A percentile compares a stretch with the other conserved stretches of the same genome.
phyloP scores from a whole-genome alignment of 2,888 invertebrate genomes.

The Acleris laterana region DNA sequence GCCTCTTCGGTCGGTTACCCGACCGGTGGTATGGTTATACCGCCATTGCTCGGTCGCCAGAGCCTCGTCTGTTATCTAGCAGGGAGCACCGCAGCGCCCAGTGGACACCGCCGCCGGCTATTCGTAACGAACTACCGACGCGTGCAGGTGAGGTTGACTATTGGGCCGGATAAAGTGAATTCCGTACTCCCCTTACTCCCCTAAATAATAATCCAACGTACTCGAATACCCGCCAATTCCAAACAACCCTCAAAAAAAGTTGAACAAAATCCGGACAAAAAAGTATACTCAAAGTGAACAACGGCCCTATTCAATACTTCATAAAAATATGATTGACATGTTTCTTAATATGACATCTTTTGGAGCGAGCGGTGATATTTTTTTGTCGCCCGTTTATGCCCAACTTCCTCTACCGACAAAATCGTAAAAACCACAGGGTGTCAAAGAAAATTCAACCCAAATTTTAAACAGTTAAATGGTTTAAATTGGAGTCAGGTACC shows the following conservation, averaged over 20 bases:
- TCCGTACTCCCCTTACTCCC: too few species aligned
- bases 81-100: too few species aligned
- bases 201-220: conserved; percentile 60
- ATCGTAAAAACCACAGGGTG: conserved; percentile 29
- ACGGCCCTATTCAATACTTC: conserved; percentile 72
- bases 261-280: conserved; percentile 65
- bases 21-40: too few species aligned
- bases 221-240: conserved; percentile 55
- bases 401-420: conserved; percentile 43
- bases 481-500: conserved; percentile 29
- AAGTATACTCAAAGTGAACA: conserved; percentile 80
- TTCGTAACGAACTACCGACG: too few species aligned
- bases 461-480: background rate
- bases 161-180: too few species aligned
- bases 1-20: too few species aligned
- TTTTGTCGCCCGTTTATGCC: conserved; percentile 75
- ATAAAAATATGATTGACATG: conserved; percentile 85
- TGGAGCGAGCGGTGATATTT: conserved; percentile 78
- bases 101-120: too few species aligned
- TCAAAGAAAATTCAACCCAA: conserved; percentile 32
- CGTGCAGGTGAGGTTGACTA: too few species aligned
- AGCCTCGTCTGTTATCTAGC: too few species aligned
- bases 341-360: conserved; percentile 84
- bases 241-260: conserved; percentile 58
- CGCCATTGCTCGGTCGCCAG: too few species aligned